Base-by-base conservation (phyloP, 53 echinoderm and acorn worm species). In the Patiria pectinifera region DNA sequence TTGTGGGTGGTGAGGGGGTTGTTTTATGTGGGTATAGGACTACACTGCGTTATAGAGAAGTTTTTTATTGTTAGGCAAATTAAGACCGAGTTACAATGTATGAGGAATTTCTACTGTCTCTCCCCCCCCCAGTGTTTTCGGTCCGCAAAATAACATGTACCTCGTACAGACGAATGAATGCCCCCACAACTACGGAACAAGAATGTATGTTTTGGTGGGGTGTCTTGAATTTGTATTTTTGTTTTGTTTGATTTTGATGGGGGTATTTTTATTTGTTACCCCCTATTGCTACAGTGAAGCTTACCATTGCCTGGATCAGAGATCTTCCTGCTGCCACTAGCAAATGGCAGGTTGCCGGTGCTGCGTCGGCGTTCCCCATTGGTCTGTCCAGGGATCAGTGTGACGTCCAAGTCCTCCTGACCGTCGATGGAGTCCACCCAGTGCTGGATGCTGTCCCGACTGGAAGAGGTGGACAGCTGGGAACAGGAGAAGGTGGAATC, bases 391-490 rank as follows among this genome's bases (percentile, higher is more conserved):
- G 62, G 16, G 19, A 70, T 78, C 82, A 87, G 60, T 0, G 83
- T 83, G 43, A 14, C 22, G 26, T 93, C 88, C 3, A 53, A 66
- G 58, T 92, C 92, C 35, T 87, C 88, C 11, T 80, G 81, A 0
- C 69, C 86, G 16, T 95, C 93, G 8, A 93, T 84, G 23, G 95
- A 95, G 46, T 95, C 93, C 48, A 95, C 88, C 95, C 95, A 95
- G 43, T 93, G 82, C 81, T 93, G 95, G 80, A 95, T 94, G 83
- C 92, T 94, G 66, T 93, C 93, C 59, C 88, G 82, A 62, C 93
- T 93, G 6, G 93, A 93, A 7, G 87, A 87, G n/a, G 87, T 88
- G 11, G 93, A 93, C 15, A 93, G 88, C 45, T 88, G 93, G 4
- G 90, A 88, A 77, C 77, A 77, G 35, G 92, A 93, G 83, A 72